Percentiles rank a stretch among this genome's conserved stretches.
These are phyloP conservation scores for Lithosia quadra DNA, from an alignment of 2,888 invertebrate genomes.

Conservation along the genomic window DNA sequence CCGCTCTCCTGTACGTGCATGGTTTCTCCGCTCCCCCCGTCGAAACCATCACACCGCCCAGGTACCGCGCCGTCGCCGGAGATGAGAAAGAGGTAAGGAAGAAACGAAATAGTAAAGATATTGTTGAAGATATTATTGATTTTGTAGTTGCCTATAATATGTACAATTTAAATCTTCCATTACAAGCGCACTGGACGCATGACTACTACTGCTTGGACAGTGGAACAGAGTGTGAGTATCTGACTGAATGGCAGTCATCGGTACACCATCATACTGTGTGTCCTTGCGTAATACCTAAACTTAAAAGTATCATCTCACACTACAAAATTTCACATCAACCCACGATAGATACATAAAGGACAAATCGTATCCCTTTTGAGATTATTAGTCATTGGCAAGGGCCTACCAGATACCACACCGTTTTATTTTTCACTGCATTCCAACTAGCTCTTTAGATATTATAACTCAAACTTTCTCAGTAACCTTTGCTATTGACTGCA, in stretches of 20 bases:
- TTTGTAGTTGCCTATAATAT: background rate
- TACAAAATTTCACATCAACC: no score
- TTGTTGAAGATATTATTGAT: no score
- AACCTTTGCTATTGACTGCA: background rate
- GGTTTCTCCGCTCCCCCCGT: slow-evolving; percentile 84
- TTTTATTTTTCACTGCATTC: no score
- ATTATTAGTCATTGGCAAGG: background rate
- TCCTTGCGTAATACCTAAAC: background rate
- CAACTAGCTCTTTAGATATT: no score
- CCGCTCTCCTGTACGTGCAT: slow-evolving; percentile 91
- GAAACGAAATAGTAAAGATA: background rate
- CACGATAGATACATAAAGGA: no score
- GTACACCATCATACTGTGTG: background rate
- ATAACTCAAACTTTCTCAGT: no score
- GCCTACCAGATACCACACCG: background rate
- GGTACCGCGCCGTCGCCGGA: slow-evolving; percentile 85
- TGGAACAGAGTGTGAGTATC: slow-evolving; percentile 80
- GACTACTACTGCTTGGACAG: slow-evolving; percentile 81
- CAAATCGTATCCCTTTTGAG: background rate
- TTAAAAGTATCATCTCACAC: no score
- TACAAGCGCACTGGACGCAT: slow-evolving; percentile 84
- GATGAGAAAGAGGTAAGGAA: slow-evolving; percentile 90
- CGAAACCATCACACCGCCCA: slow-evolving; percentile 77
- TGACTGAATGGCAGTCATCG: background rate
- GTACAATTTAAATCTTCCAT: slow-evolving; percentile 38